Percentiles rank a stretch among this genome's conserved stretches.
Conservation (phyloP, 1,140 invertebrate species). For the Micrasema minimum region DNA sequence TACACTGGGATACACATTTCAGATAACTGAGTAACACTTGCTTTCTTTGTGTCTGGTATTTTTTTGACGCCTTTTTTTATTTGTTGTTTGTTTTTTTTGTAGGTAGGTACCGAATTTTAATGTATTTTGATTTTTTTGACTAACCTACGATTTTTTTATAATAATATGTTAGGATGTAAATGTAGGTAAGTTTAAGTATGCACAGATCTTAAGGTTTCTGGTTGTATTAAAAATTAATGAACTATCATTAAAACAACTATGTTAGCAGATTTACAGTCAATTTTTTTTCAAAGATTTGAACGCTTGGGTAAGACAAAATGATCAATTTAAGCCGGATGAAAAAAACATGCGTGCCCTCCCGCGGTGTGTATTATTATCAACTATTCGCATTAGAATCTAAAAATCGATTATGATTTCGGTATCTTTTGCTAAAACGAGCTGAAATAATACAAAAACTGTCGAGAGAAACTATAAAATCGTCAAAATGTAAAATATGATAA, state of each 20-base stretch:
- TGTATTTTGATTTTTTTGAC: no score
- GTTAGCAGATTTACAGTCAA: no score
- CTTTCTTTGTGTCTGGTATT: conserved; percentile 17
- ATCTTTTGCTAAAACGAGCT: conserved; percentile 20
- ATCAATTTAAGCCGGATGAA: no score
- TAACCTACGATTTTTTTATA: no score
- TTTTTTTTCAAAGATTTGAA: no score
- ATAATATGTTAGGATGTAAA: no score
- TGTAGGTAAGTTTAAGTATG: no score
- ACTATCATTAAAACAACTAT: no score
- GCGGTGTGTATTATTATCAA: neutral
- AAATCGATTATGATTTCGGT: conserved; percentile 2
- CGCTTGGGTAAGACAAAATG: no score
- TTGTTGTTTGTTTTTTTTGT: conserved; percentile 17
- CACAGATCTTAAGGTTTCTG: no score
- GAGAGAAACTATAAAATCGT: conserved; percentile 21
- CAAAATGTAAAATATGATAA: conserved; percentile 38
- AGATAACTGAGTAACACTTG: conserved; percentile 28
- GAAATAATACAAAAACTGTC: conserved; percentile 2
- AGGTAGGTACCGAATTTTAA: neutral
- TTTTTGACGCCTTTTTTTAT: conserved; percentile 26
- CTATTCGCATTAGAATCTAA: neutral
- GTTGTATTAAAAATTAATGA: no score
- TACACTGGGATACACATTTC: conserved; percentile 30
- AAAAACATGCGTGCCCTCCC: no score